Evolutionary conservation across 2,113 vertebrate species (phyloP), one percentile per base, ranked within the genome.

Genomic region (Indicator indicator): DNA sequence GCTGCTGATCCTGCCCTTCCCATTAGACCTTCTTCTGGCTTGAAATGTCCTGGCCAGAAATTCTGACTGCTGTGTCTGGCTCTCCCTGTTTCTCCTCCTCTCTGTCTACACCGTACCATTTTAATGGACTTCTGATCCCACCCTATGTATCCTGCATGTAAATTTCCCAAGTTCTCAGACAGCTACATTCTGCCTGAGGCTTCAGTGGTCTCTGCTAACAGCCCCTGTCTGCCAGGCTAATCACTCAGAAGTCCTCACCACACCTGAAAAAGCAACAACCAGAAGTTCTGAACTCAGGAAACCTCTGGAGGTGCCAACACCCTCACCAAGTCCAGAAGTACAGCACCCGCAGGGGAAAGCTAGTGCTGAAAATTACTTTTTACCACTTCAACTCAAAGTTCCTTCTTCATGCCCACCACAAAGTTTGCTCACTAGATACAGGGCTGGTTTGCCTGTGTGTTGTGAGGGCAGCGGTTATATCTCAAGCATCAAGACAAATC

Each of bases 291-390:
- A 90, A 16, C 64, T 55, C 52, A 11, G 55, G 23, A 30, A 70
- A 9, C 2, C 9, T 42, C 64, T 26, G 48, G 33, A 90, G 38
- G 56, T 86, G 79, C 83, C 63, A 92, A 83, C 71, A 75, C 4
- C 48, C 4, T 38, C 0, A 1, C 38, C 59, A 86, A 77, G 32
- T 42, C 83, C 56, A 63, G 86, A n/a, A 68, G 58, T 36, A 54
- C 23, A 8, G 46, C 44, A 38, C 19, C 27, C 0, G 0, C 1
- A 0, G 13, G 2, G 6, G 18, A 26, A 60, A 77, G 18, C n/a
- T 33, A 63, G 55, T 65, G 84, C 50, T 82, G 73, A 92, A 88
- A 92, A 86, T 65, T 6, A 38, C 42, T 54, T 93, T 92, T 76
- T 73, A 54, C 30, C 77, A 59, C 78, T 50, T 75, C 58, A 68